Conservation (phyloP, 1,140 invertebrate genomes). For the Bombus picipes region DNA sequence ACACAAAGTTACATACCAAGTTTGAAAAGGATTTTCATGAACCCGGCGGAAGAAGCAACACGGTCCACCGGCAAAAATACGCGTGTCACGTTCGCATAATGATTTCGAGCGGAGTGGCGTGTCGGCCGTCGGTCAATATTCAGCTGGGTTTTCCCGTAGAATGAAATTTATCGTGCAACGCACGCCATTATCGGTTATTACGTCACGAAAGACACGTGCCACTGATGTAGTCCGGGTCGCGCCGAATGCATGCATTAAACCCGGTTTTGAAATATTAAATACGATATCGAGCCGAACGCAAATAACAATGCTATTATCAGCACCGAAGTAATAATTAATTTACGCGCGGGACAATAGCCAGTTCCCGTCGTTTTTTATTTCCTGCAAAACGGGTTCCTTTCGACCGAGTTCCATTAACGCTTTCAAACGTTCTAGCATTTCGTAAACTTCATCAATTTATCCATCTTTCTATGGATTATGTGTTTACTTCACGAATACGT, state of each 20-base stretch:
- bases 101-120: not conserved
- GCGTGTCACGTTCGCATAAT: constrained; percentile 17
- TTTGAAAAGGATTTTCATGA: not conserved
- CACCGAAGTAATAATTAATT: constrained; percentile 20
- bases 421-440: not conserved
- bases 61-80: constrained; percentile 5
- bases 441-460: not conserved
- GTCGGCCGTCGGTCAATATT: constrained; percentile 11
- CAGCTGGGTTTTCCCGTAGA: constrained; percentile 15
- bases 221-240: not conserved
- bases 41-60: not conserved
- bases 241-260: not conserved
- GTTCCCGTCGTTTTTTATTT: not conserved
- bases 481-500: not conserved
- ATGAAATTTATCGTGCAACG: constrained; percentile 41
- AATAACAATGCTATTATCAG: constrained; percentile 25
- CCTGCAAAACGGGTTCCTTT: not conserved
- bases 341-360: not conserved
- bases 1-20: not conserved
- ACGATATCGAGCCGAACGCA: constrained; percentile 26
- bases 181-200: constrained; percentile 45
- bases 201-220: constrained; percentile 41
- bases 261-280: constrained; percentile 38
- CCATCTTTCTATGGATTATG: not conserved
- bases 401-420: not conserved